Percentiles rank a stretch among this genome's conserved stretches.
phyloP scores from a whole-genome alignment of 2,113 vertebrate genomes.

The Nannobrachium achirus region DNA sequence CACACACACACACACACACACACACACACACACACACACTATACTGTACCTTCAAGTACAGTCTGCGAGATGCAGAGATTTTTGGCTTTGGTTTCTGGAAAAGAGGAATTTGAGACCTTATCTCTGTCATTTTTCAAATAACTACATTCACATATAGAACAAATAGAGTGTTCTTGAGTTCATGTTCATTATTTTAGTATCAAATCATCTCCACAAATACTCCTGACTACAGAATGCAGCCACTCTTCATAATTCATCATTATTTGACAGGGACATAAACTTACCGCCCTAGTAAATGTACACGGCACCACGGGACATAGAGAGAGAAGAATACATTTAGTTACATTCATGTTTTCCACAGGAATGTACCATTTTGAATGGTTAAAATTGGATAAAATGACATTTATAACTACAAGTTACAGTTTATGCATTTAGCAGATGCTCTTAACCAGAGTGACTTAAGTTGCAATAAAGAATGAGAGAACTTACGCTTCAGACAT shows the following conservation, averaged over 20 bases:
- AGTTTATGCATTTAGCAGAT: too few species aligned
- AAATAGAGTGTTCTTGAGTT: neutral
- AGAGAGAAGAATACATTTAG: constrained; percentile 11
- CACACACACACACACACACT: neutral
- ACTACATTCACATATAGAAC: too few species aligned
- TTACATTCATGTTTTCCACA: neutral
- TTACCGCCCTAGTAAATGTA: constrained; percentile 50
- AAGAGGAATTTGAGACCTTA: constrained; percentile 6
- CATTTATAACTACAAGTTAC: too few species aligned
- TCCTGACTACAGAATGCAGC: too few species aligned
- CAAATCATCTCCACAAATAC: too few species aligned
- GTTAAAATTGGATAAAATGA: too few species aligned
- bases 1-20: too few species aligned
- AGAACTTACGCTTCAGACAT: constrained; percentile 79
- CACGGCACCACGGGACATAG: constrained; percentile 7
- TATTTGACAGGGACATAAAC: constrained; percentile 27
- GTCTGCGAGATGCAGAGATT: constrained; percentile 77
- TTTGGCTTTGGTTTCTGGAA: constrained; percentile 76
- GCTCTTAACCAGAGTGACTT: neutral
- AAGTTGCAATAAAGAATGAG: neutral
- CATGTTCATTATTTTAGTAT: neutral
- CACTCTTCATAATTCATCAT: too few species aligned
- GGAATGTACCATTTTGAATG: neutral
- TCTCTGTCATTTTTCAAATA: too few species aligned
- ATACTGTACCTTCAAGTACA: constrained; percentile 75